A percentile compares a stretch with the other conserved stretches of the same genome.
Conservation (phyloP, 2,888 invertebrate species). For the Sinhomidia bicolor region DNA sequence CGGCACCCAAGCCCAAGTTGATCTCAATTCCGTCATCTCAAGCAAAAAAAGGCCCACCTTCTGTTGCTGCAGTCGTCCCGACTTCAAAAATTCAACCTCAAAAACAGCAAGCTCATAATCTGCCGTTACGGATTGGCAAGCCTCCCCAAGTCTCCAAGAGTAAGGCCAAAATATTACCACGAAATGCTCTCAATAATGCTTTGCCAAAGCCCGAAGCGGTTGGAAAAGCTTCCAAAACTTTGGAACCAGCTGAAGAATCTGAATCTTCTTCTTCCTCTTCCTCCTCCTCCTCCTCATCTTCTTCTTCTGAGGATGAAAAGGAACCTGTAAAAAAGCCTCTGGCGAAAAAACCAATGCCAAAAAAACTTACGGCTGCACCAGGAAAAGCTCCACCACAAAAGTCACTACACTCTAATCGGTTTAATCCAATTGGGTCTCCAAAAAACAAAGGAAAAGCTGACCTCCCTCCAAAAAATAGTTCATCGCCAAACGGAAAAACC, state of each 20-base stretch:
- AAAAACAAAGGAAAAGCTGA: constrained; percentile 27
- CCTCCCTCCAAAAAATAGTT: background rate
- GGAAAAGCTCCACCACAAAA: constrained; percentile 43
- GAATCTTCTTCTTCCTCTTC: too few relatives aligned
- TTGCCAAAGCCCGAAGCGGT: constrained; percentile 39
- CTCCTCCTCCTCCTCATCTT: too few relatives aligned
- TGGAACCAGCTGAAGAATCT: background rate
- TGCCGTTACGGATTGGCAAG: background rate
- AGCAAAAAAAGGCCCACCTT: background rate
- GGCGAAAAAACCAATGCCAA: background rate
- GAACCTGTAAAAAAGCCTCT: background rate
- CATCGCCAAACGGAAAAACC: background rate
- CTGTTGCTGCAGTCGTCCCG: background rate
- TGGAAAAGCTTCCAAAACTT: background rate
- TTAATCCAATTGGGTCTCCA: constrained; percentile 30
- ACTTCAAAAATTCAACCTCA: background rate
- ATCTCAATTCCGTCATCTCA: constrained; percentile 2
- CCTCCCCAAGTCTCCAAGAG: constrained; percentile 41
- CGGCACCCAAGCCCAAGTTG: constrained; percentile 28
- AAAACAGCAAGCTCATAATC: background rate
- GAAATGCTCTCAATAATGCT: constrained; percentile 54
- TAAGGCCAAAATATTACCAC: constrained; percentile 44
- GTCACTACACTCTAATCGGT: constrained; percentile 36
- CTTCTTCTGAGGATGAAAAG: constrained; percentile 23
- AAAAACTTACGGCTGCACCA: background rate